Evolutionary conservation across 2,888 invertebrate genomes (phyloP), one percentile per base, ranked within the genome.

Genomic region (Schrankia costaestrigalis): DNA sequence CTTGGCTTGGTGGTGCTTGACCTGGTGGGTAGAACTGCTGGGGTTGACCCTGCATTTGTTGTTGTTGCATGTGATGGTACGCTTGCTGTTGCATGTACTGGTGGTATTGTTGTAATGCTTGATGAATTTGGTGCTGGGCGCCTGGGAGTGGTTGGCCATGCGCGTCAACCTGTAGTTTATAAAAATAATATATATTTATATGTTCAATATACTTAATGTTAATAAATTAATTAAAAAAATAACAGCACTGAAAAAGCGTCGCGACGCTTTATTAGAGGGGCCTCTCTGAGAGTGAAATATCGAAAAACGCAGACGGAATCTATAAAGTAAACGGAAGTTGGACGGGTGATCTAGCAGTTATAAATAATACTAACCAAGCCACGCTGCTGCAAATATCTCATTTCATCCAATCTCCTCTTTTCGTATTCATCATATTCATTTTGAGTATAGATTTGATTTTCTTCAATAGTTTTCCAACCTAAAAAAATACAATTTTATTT

Each of bases 401-500:
- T 74, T 71, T 94, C 93, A 43, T 91, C 91, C 38, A 91, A 89
- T 7, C 92, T 88, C 27, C 87, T 84, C 13, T 83, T 89, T 64
- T 93, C 91, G 51, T 92, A 97, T 49, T 93, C 92, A 31, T 94
- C 89, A 53, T 96, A 95, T 65, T 99, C 98, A 39, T 95, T 91
- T 53, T 94, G 93, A 0, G 95, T 92, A 71, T 93, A 98, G 17
- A 94, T 91, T 54, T 92, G 92, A 56, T 97, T 92, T 57, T 96
- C 94, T 62, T 97, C 97, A 3, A 98, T 83, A 0, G 93, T 92
- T 69, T 98, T 93, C 99, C 99, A 99, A 1, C 95, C 97, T 66
- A 45, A 2, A 63, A 58, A 42, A 8, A 25, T 35, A 25, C 10
- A 5, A 32, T 9, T 4, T 7, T 10, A 18, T 5, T 11, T 8